Evolutionary conservation across 2,797 vertebrate species (phyloP).

Genomic region (Gymnopithys bicolor): DNA sequence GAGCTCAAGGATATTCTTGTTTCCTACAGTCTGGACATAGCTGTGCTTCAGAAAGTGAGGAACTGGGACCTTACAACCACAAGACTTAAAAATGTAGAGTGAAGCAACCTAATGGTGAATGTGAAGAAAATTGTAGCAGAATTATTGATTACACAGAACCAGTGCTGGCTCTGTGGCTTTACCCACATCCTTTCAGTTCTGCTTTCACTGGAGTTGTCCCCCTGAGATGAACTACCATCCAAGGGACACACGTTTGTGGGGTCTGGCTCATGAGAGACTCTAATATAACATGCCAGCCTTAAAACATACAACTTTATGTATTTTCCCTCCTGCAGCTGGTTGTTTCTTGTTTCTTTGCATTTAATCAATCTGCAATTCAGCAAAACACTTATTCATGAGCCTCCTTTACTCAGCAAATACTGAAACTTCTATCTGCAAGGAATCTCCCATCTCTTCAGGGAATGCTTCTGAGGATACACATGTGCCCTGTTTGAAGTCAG

Average conservation of each 20-base stretch:
- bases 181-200: background rate
- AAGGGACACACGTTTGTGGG: background rate
- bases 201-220: background rate
- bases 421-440: background rate
- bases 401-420: background rate
- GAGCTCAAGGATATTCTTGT: background rate
- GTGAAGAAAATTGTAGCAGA: background rate
- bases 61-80: background rate
- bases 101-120: background rate
- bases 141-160: background rate
- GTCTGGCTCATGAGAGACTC: accelerated
- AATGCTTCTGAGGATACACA: background rate
- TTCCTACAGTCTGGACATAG: background rate
- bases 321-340: background rate
- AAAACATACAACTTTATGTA: background rate
- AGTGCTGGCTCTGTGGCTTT: background rate
- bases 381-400: accelerated
- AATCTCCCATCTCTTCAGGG: background rate
- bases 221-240: background rate
- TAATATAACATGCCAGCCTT: background rate
- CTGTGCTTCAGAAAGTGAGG: background rate
- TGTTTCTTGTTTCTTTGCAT: constrained; percentile 18
- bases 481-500: background rate
- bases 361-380: background rate
- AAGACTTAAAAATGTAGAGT: background rate